phyloP scores from a whole-genome alignment of 2,797 vertebrate species.

The Silurus aristotelis region DNA sequence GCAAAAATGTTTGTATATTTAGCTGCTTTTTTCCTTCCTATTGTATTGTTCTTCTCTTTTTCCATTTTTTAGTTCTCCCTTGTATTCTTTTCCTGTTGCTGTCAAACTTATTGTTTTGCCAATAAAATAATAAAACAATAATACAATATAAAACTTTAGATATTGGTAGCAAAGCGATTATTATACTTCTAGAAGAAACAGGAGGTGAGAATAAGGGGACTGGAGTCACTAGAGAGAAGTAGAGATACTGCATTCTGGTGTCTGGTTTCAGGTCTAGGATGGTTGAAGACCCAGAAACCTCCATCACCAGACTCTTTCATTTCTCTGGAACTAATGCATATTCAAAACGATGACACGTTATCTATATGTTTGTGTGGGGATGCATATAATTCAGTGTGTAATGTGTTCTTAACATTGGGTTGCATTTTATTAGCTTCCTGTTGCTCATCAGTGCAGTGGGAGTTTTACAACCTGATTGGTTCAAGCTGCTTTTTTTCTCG shows the following conservation, averaged over 20 bases:
- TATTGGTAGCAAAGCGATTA: background rate
- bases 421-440: background rate
- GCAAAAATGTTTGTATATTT: background rate
- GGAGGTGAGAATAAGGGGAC: background rate
- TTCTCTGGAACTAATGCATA: background rate
- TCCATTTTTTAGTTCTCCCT: background rate
- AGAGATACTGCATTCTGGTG: background rate
- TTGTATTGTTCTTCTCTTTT: background rate
- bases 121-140: background rate
- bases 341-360: background rate
- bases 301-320: background rate
- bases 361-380: background rate
- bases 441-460: background rate
- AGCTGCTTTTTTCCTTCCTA: too few relatives aligned
- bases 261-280: background rate
- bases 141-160: background rate
- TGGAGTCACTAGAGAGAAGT: background rate
- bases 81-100: background rate
- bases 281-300: background rate
- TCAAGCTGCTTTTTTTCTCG: background rate
- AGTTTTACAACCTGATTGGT: background rate
- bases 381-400: background rate
- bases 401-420: background rate
- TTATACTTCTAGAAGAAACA: background rate
- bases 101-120: background rate